A percentile compares a stretch with the other conserved stretches of the same genome.
Conservation (phyloP, 1,140 invertebrate genomes). For the Copidosoma floridanum region DNA sequence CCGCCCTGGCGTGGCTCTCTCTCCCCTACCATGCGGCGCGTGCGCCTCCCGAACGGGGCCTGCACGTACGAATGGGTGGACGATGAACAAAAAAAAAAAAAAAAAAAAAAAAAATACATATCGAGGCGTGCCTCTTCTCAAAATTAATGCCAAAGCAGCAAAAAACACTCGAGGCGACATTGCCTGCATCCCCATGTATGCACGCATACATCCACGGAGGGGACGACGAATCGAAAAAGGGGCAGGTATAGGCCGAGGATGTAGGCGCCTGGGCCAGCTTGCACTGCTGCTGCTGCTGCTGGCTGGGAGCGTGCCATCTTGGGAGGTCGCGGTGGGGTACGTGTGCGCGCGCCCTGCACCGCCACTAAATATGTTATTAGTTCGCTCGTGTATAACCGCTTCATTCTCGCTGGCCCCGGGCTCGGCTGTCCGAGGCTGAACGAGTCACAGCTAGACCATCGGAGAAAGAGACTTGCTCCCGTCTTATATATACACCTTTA, state of each 20-base stretch:
- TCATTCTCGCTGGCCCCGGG: constrained; percentile 38
- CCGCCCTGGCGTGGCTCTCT: neutral
- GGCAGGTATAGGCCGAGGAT: neutral
- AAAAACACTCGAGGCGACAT: neutral
- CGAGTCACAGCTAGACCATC: too few species aligned
- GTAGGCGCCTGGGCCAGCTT: neutral
- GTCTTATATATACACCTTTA: too few species aligned
- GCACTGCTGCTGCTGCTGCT: neutral
- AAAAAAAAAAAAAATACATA: too few species aligned
- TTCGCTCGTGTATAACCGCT: constrained; percentile 53
- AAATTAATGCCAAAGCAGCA: neutral
- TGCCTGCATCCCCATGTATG: neutral
- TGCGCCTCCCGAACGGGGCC: neutral
- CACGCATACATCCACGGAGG: neutral
- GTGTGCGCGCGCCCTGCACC: constrained; percentile 15
- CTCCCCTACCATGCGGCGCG: constrained; percentile 7
- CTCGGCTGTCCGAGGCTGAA: neutral
- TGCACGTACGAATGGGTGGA: neutral
- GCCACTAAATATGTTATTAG: constrained; percentile 56
- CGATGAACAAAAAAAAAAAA: neutral
- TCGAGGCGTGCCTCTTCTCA: neutral
- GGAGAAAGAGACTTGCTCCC: too few species aligned
- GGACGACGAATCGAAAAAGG: constrained; percentile 8
- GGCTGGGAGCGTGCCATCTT: constrained; percentile 51
- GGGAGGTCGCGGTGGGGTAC: constrained; percentile 50